Evolutionary conservation across 2,888 invertebrate species (phyloP), one percentile per base, ranked within the genome.

Genomic region (Tribolium freemani): DNA sequence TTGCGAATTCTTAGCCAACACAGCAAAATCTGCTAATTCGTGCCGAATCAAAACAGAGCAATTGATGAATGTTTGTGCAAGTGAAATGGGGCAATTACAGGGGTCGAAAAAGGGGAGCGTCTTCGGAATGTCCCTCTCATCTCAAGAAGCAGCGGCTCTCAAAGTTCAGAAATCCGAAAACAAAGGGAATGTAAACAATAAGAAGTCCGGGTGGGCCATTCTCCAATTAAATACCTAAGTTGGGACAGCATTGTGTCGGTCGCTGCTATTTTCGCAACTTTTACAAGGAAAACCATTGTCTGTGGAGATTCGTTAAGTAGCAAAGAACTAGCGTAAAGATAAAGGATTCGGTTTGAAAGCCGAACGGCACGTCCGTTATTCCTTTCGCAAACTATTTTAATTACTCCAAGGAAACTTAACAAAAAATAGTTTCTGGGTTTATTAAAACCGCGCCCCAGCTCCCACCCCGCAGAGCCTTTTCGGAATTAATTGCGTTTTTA

Each of bases 171-270:
- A 79, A 80, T 75, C 77, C 78, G 76, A 79, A 81, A 80, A 83
- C 81, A 83, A 82, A 82, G 81, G 79, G 80, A 83, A 82, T 77
- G 81, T 83, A 83, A 83, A 84, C 83, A 84, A 83, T 84, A 83
- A 81, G 81, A 82, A 82, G 82, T 83, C 81, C 76, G 79, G 71
- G 75, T 79, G 79, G 79, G 75, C 76, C 75, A 76, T 80, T 82
- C 82, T 82, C 78, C 84, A 83, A 84, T 84, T 84, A 84, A 83
- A 83, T 83, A 83, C 83, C 83, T 77, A 78, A 79, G 77, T 78
- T 74, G 78, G 77, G 74, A 77, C 74, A 75, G 78, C 77, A 79
- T 79, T 76, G 76, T 75, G 72, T 73, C 69, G 74, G 75, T 72
- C 61, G 73, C 75, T 76, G 79, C 78, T 77, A 78, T 81, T 81